A percentile compares a stretch with the other conserved stretches of the same genome.
Evolutionary conservation across 1,140 invertebrate genomes (phyloP).

Genomic region (Panagrolaimus sp.): DNA sequence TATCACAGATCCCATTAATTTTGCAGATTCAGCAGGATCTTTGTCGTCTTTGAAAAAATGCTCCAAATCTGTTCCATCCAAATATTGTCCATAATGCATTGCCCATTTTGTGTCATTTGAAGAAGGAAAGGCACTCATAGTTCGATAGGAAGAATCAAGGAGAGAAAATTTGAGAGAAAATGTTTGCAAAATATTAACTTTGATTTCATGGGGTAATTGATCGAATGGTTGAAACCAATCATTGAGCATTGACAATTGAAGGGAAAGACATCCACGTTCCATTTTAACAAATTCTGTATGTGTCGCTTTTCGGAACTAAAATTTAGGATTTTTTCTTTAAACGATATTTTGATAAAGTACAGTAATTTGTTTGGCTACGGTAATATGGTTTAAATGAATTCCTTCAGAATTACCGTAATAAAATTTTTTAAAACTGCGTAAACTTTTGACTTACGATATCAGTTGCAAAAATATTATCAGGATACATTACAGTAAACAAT

Average conservation of each 20-base stretch:
- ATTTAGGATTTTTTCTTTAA: background rate
- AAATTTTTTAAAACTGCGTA: conserved; percentile 8
- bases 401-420: background rate
- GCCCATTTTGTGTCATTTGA: conserved; percentile 35
- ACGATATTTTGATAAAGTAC: no score
- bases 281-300: conserved; percentile 50
- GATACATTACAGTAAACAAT: conserved; percentile 48
- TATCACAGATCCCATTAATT: background rate
- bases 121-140: conserved; percentile 28
- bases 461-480: conserved; percentile 43
- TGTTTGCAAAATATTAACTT: conserved; percentile 26
- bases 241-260: conserved; percentile 46
- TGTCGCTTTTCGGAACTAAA: conserved; percentile 42
- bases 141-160: conserved; percentile 35
- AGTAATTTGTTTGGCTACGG: background rate
- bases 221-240: conserved; percentile 49
- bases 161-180: background rate
- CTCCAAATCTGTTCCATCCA: conserved; percentile 40
- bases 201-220: conserved; percentile 30
- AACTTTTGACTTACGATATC: conserved; percentile 24
- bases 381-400: background rate
- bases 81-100: conserved; percentile 43
- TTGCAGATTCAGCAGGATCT: conserved; percentile 29
- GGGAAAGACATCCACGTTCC: conserved; percentile 46
- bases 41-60: conserved; percentile 43